phyloP scores from a whole-genome alignment of 2,113 vertebrate species.

The Esox niger region DNA sequence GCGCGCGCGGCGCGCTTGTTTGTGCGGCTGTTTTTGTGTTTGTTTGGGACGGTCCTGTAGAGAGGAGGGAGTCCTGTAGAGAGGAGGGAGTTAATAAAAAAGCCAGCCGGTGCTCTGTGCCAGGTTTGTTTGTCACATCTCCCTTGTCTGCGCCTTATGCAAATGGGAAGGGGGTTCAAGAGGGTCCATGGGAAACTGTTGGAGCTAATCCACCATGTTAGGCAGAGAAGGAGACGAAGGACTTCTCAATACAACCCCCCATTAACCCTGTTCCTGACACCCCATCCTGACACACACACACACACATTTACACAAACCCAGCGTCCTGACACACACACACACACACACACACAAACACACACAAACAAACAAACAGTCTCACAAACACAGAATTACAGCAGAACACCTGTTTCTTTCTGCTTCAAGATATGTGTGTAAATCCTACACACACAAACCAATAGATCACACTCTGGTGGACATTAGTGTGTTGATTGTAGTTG shows the following conservation, averaged over 20 bases:
- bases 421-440: slow-evolving; percentile 68
- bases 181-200: slow-evolving; percentile 77
- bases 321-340: slow-evolving; percentile 12
- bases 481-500: slow-evolving; percentile 54
- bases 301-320: no score
- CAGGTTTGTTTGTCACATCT: slow-evolving; percentile 75
- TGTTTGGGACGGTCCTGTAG: not conserved
- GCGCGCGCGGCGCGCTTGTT: no score
- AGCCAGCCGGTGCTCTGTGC: slow-evolving; percentile 66
- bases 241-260: slow-evolving; percentile 69
- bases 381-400: slow-evolving; percentile 21
- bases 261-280: slow-evolving; percentile 52
- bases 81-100: slow-evolving; percentile 47
- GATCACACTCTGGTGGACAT: slow-evolving; percentile 57
- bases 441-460: slow-evolving; percentile 60
- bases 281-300: slow-evolving; percentile 48
- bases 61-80: not conserved
- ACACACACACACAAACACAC: slow-evolving; percentile 9
- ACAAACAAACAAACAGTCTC: slow-evolving; percentile 2
- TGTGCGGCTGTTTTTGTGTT: slow-evolving; percentile 24
- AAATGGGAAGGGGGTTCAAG: slow-evolving; percentile 59
- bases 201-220: slow-evolving; percentile 78
- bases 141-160: slow-evolving; percentile 77
- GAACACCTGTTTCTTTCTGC: slow-evolving; percentile 74
- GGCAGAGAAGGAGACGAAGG: slow-evolving; percentile 72